A percentile compares a stretch with the other conserved stretches of the same genome.
phyloP scores from a whole-genome alignment of 2,113 vertebrate genomes.

The Hippolais icterina region DNA sequence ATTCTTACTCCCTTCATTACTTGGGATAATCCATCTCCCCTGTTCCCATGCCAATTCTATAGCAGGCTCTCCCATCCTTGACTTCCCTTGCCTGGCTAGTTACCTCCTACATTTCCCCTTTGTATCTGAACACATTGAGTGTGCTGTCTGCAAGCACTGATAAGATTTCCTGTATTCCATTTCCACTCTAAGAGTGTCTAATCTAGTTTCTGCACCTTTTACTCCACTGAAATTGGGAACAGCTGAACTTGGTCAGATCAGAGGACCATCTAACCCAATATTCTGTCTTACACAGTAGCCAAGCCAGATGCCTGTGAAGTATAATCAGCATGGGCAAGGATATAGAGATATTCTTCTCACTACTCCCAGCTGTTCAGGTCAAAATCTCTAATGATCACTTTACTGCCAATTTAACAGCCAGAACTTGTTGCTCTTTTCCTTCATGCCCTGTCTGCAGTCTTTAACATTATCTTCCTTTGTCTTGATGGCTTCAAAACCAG shows the following conservation, averaged over 20 bases:
- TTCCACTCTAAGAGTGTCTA: not conserved
- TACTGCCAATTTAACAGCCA: not conserved
- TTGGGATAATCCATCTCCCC: not conserved
- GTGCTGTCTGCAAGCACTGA: conserved; percentile 5
- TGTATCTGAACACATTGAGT: not conserved
- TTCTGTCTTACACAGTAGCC: not conserved
- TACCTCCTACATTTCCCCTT: conserved; percentile 15
- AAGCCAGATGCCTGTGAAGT: not conserved
- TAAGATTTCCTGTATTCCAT: conserved; percentile 34
- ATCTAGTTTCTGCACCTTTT: conserved; percentile 54
- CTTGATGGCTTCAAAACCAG: not conserved
- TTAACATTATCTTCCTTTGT: not conserved
- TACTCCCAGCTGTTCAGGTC: not conserved
- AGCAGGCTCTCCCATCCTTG: not conserved
- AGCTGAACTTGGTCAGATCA: not conserved
- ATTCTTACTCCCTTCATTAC: not conserved
- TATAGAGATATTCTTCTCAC: not conserved
- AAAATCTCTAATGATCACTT: conserved; percentile 32
- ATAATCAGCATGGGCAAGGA: not conserved
- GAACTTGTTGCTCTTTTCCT: not conserved
- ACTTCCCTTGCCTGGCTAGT: not conserved
- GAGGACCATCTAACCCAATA: not conserved
- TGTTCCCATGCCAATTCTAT: not conserved
- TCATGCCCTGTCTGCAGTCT: not conserved
- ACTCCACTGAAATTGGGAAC: not conserved